phyloP scores from a whole-genome alignment of 2,113 vertebrate species.

The Pseudorectes ferrugineus region DNA sequence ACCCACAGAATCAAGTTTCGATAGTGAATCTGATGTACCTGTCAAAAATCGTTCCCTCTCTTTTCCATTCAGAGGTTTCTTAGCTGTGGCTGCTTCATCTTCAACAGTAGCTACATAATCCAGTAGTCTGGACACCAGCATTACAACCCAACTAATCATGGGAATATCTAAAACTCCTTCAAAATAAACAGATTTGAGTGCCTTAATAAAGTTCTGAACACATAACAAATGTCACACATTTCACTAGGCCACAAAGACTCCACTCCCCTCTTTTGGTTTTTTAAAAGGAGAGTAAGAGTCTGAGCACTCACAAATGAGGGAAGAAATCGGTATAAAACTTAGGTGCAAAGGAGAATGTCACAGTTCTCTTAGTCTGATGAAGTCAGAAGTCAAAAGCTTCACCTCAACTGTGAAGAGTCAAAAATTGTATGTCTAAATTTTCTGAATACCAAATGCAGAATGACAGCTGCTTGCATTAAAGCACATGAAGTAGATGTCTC shows the following conservation, averaged over 20 bases:
- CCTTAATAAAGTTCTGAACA: neutral
- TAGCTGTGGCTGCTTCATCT: constrained; percentile 90
- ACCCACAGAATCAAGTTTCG: neutral
- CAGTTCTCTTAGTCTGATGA: neutral
- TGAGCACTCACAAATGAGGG: neutral
- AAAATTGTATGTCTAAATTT: neutral
- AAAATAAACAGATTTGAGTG: constrained; percentile 30
- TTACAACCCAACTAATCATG: constrained; percentile 99
- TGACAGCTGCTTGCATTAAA: neutral
- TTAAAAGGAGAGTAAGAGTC: neutral
- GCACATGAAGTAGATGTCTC: neutral
- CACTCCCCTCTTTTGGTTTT: neutral
- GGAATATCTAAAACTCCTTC: constrained; percentile 95
- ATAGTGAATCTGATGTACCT: constrained; percentile 70
- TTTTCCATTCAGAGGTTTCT: constrained; percentile 92
- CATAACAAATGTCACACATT: neutral
- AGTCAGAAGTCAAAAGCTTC: neutral
- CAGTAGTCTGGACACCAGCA: constrained; percentile 93
- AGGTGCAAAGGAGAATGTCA: neutral
- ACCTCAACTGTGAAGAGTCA: neutral
- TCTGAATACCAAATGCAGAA: neutral
- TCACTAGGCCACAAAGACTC: neutral
- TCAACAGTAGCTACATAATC: constrained; percentile 97
- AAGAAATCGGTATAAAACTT: neutral
- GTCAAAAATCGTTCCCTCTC: constrained; percentile 88